Base-by-base conservation (phyloP, 2,113 vertebrate genomes). In the Cichladusa arquata region DNA sequence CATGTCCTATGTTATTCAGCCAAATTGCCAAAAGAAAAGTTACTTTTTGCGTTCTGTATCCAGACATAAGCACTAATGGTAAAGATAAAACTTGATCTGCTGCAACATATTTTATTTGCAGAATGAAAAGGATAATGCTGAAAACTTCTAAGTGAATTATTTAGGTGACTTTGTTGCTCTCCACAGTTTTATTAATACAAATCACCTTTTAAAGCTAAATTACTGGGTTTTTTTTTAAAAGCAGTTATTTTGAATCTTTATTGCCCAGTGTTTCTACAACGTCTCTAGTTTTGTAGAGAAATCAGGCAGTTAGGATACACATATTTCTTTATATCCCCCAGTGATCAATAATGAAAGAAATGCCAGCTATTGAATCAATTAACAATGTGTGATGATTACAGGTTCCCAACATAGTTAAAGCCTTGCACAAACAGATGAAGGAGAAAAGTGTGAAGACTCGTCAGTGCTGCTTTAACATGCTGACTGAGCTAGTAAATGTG, bases 391-490 rank as follows among this genome's bases (percentile, higher is more conserved):
- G 36, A 88, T 97, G 82, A 91, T 98, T 98, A 56, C 97, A 99
- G 99, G 99, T 99, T 72, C 99, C 99, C 72, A 99, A 99, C 97
- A 99, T 99, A 76, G 99, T 99, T 64, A 99, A 99, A 97, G 99
- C 99, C 28, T 98, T 99, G 81, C 99, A 99, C 97, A 99, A 99
- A 95, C 99, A 99, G 98, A 99, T 99, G 98, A 99, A 99, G 97
- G 99, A 99, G 97, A 99, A 99, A 92, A 99, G 99, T 62, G 99
- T 99, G 81, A 99, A 99, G 98, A 99, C 99, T 8, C 98, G 99
- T 65, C 99, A 99, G 97, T 99, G 99, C 96, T 99, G 99, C 94
- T 99, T 99, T 98, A 99, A 99, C 98, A 99, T 99, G 99, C 96
- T 99, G 96, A 99, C 99, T 6, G 99, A 99, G 93, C 98, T 99